phyloP scores from a whole-genome alignment of 2,888 invertebrate genomes.

The Lasioglossum calceatum region DNA sequence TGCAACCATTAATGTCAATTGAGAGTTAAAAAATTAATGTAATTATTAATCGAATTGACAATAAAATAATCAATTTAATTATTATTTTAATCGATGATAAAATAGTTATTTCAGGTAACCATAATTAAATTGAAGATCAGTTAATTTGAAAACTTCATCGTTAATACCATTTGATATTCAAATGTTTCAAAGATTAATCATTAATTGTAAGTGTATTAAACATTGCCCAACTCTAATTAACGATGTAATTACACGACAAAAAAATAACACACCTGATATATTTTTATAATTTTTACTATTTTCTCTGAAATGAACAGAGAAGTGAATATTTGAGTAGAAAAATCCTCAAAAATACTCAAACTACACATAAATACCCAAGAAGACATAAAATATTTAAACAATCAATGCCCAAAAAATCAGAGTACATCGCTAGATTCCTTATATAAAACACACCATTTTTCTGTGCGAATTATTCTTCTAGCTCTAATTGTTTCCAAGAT shows the following conservation, averaged over 20 bases:
- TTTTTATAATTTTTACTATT: background rate
- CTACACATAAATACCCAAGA: background rate
- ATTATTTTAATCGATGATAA: background rate
- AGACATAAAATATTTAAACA: background rate
- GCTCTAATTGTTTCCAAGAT: background rate
- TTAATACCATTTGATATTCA: background rate
- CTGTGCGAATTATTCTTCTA: background rate
- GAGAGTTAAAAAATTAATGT: background rate
- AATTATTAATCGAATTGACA: background rate
- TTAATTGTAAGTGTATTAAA: background rate
- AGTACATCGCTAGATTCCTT: background rate
- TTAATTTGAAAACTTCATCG: background rate
- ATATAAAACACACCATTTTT: background rate
- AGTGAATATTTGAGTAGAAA: background rate
- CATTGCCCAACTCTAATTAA: background rate
- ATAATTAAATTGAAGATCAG: background rate
- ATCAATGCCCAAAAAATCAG: background rate
- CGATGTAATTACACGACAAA: background rate
- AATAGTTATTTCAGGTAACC: background rate
- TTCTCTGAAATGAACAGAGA: no score
- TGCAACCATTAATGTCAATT: background rate
- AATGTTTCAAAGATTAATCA: background rate
- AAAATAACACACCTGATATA: background rate
- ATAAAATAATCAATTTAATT: background rate
- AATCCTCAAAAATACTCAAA: background rate